Evolutionary conservation across 2,888 invertebrate species (phyloP).

Genomic region (Drosophila flavopinicola): DNA sequence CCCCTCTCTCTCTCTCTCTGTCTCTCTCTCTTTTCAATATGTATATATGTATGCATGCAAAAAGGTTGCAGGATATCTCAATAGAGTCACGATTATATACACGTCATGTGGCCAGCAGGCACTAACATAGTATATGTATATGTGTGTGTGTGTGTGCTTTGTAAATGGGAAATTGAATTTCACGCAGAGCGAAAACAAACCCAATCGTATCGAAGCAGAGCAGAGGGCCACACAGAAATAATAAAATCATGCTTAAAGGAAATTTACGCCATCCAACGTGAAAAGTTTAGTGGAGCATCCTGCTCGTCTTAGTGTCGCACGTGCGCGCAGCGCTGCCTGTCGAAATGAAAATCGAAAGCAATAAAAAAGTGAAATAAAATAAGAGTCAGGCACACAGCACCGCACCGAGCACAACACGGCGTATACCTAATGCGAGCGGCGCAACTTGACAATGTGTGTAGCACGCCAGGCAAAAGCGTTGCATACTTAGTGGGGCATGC

Average conservation of each 20-base stretch:
- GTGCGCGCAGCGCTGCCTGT: conserved; percentile 72
- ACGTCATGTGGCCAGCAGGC: conserved; percentile 38
- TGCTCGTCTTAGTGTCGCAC: conserved; percentile 63
- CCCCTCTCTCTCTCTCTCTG: too few relatives aligned
- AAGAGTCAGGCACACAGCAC: conserved; percentile 3
- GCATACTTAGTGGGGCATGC: conserved; percentile 73
- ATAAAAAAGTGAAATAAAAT: conserved; percentile 72
- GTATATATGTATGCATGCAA: conserved; percentile 49
- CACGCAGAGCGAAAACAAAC: conserved; percentile 73
- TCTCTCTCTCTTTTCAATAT: conserved; percentile 31
- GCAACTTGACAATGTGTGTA: conserved; percentile 53
- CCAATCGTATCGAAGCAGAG: conserved; percentile 48
- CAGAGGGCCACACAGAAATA: conserved; percentile 42
- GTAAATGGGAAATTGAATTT: conserved; percentile 79
- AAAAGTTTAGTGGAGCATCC: conserved; percentile 65
- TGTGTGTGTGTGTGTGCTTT: conserved; percentile 40
- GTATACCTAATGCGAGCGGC: conserved; percentile 59
- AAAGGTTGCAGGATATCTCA: conserved; percentile 56
- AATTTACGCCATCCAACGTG: conserved; percentile 70
- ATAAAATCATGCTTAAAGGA: conserved; percentile 76
- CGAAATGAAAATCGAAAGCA: conserved; percentile 82
- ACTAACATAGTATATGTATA: conserved; percentile 26
- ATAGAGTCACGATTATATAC: conserved; percentile 64
- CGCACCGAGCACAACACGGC: conserved; percentile 32
- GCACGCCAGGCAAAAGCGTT: conserved; percentile 37